These are phyloP conservation scores for Aricia artaxerxes DNA, from an alignment of 2,888 invertebrate species.

Conservation along the genomic window DNA sequence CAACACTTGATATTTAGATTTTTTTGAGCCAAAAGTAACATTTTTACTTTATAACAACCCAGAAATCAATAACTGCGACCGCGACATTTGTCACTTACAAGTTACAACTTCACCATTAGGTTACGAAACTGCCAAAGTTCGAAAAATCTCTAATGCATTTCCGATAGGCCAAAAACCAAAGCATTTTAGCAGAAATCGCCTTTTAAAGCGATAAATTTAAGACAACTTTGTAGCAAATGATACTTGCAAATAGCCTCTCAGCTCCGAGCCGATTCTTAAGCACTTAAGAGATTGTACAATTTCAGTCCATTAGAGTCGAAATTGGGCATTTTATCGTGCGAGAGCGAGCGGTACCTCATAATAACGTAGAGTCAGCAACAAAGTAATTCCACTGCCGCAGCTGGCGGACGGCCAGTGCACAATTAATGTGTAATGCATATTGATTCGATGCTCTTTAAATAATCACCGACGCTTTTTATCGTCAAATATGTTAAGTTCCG, in stretches of 20 bases:
- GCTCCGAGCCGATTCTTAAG: conserved; percentile 21
- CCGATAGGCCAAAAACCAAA: conserved; percentile 22
- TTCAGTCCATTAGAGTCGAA: conserved; percentile 26
- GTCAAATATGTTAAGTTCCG: conserved; percentile 40
- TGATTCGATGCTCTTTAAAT: conserved; percentile 43
- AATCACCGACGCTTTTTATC: conserved; percentile 41
- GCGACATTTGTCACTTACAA: neutral
- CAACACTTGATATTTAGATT: no score
- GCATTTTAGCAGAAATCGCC: conserved; percentile 16
- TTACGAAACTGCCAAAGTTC: neutral
- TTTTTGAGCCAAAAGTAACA: no score
- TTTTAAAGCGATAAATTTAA: conserved; percentile 15
- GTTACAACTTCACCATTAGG: neutral
- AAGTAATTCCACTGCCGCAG: conserved; percentile 37
- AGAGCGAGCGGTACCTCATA: conserved; percentile 28
- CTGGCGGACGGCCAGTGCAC: conserved; percentile 40
- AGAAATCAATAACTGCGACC: neutral
- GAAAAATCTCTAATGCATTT: neutral
- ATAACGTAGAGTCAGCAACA: conserved; percentile 34
- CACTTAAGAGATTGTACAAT: conserved; percentile 32
- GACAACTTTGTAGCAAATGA: conserved; percentile 22
- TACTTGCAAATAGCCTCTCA: neutral
- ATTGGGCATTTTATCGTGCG: conserved; percentile 32
- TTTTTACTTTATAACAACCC: no score
- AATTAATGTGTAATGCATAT: conserved; percentile 44